Evolutionary conservation across 2,113 vertebrate genomes (phyloP), one percentile per base, ranked within the genome.

Genomic region (Patagioenas fasciata): DNA sequence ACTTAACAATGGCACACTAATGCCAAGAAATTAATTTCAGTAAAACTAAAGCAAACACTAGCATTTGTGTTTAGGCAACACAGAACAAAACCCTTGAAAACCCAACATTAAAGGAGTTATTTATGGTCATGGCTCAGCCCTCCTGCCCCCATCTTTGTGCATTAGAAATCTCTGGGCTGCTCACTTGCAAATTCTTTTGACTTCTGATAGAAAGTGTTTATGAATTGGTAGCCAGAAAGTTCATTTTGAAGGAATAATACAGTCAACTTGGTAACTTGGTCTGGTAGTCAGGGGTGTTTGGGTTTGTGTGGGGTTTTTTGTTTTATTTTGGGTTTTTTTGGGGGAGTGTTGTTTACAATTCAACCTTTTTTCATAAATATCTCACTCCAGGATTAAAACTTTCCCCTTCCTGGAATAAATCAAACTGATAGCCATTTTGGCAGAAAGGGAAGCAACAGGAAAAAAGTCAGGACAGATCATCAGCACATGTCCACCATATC

Each of bases 11-110:
- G 0, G 62, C 14, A 29, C 44, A 16, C 53, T 93, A 92, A 94
- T 73, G 80, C 88, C 92, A 94, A 94, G 50, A 28, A 95, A 95
- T 96, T 93, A 84, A 94, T 96, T 94, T 94, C 73, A n/a, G 70
- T 54, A 66, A 75, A 91, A 58, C 60, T 92, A 89, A 80, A 91
- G 77, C 77, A 96, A 95, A 92, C 62, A 73, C 19, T 54, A 40
- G 20, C 4, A 10, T 81, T 47, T 86, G 50, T 66, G 83, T 84
- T 92, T 91, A 87, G 93, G 66, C 79, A 94, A 88, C 69, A 60
- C 25, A 81, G 61, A 93, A 72, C 24, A 96, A 81, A 88, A 67
- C 65, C 38, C 92, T 91, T 79, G 92, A 96, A 94, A 95, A 86
- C 6, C 2, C 44, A 91, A 57, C 80, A 75, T 85, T 93, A 95